phyloP scores from a whole-genome alignment of 2,113 vertebrate species.

The Chascanopsetta lugubris region DNA sequence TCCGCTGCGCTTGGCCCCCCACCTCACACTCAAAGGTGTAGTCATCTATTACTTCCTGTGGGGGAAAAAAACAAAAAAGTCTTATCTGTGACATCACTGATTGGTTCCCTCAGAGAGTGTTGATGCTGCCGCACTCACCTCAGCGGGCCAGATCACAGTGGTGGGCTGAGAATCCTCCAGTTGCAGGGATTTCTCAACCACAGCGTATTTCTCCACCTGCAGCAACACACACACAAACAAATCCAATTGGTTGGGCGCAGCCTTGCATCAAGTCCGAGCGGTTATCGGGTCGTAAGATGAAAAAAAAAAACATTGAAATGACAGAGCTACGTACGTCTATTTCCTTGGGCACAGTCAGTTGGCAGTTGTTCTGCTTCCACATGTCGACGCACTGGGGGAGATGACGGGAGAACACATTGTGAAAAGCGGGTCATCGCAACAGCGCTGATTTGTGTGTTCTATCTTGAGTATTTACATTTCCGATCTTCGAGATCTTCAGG shows the following conservation, averaged over 20 bases:
- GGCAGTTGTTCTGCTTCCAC: slow-evolving; percentile 94
- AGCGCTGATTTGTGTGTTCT: no score
- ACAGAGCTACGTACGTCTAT: slow-evolving; percentile 92
- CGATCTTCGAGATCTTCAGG: slow-evolving; percentile 98
- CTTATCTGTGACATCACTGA: slow-evolving; percentile 26
- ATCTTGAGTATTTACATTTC: slow-evolving; percentile 85
- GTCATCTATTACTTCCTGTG: slow-evolving; percentile 93
- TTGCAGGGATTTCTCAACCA: slow-evolving; percentile 93
- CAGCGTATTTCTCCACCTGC: slow-evolving; percentile 97
- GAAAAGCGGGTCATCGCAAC: no score
- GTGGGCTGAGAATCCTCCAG: slow-evolving; percentile 89
- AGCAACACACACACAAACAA: slow-evolving; percentile 49
- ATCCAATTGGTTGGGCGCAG: slow-evolving; percentile 3
- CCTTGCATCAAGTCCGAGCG: neutral
- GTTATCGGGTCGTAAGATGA: neutral
- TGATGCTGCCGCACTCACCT: slow-evolving; percentile 80
- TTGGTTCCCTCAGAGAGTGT: slow-evolving; percentile 3
- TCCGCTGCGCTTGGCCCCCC: slow-evolving; percentile 90
- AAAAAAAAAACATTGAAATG: no score
- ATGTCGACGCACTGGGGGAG: slow-evolving; percentile 91
- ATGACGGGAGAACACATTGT: no score
- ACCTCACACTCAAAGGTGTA: slow-evolving; percentile 97
- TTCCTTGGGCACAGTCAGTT: slow-evolving; percentile 91
- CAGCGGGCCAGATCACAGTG: slow-evolving; percentile 92
- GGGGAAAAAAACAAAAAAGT: slow-evolving; percentile 6